A percentile compares a stretch with the other conserved stretches of the same genome.
Evolutionary conservation across 2,113 vertebrate species (phyloP).

Genomic region (Nerophis ophidion): DNA sequence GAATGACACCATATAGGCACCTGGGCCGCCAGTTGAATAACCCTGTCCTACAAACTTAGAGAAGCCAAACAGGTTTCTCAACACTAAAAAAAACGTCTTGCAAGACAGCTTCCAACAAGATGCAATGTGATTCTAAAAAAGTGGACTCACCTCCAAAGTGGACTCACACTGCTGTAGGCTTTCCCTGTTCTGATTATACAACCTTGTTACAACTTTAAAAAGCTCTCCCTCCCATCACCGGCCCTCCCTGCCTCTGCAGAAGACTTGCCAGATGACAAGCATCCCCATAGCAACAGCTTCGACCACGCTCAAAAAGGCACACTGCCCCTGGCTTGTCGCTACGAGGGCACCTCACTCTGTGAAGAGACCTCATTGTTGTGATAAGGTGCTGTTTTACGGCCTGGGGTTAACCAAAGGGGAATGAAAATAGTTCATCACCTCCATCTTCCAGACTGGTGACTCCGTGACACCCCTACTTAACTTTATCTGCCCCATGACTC

Average conservation of each 20-base stretch:
- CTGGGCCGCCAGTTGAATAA: too few relatives aligned
- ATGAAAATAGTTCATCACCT: constrained; percentile 58
- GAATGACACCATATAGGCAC: too few relatives aligned
- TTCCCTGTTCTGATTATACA: constrained; percentile 24
- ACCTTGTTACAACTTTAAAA: constrained; percentile 39
- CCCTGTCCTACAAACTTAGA: too few relatives aligned
- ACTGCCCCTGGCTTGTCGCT: constrained; percentile 52
- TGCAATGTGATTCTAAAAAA: constrained; percentile 15
- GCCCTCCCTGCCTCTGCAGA: constrained; percentile 47
- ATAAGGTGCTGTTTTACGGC: constrained; percentile 72
- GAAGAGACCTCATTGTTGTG: constrained; percentile 60
- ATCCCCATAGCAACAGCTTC: constrained; percentile 62
- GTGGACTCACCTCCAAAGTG: constrained; percentile 54
- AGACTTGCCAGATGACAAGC: constrained; percentile 69
- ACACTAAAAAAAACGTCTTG: constrained; percentile 12
- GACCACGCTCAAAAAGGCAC: constrained; percentile 49
- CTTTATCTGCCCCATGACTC: constrained; percentile 4
- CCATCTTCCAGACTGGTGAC: constrained; percentile 34
- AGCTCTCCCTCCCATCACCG: constrained; percentile 36
- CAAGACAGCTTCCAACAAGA: neutral
- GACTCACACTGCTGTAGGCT: constrained; percentile 29
- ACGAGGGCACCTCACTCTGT: constrained; percentile 44
- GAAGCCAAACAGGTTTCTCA: constrained; percentile 42
- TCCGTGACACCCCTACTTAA: constrained; percentile 20
- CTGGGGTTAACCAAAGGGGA: constrained; percentile 60